Base-by-base conservation (phyloP, 2,888 invertebrate genomes). In the Therioaphis trifolii region DNA sequence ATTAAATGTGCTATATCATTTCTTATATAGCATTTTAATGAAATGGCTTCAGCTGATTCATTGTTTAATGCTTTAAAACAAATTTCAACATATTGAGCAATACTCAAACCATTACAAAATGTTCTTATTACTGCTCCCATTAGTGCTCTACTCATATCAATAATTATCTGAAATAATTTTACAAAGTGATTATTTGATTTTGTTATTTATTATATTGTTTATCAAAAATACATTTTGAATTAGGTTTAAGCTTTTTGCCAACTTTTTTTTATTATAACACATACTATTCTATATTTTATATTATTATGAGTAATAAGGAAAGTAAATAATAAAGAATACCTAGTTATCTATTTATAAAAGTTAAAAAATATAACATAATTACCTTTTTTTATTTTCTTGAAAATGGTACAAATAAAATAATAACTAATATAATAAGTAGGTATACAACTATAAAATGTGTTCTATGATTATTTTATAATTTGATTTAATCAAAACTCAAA, bases 91-190 rank as follows among this genome's bases (percentile, higher is more conserved):
- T 66, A 66, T 66, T 66, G 35, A 21, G n/a, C 18, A 21, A 66
- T 76, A 72, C 12, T 74, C 85, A 52, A 84, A 18, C 46, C 58
- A 79, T 40, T 49, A 82, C 27, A 74, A 52, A 29, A 29, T 74
- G 43, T 24, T 15, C 40, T 71, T 43, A 24, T 18, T 40, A 49
- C 43, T 52, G 35, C 61, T 74, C n/a, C 52, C 82, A 72, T 72
- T 21, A 72, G 29, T 46, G 72, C 29, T 5, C 27, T 46, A 35
- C 66, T 66, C 66, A 66, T 66, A 35, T 66, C 66, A 29, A 66
- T 66, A 35, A 35, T 35, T 18, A 66, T 11, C 66, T 66, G 29
- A 24, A 27, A 49, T 71, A 52, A 9, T 58, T 24, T 58, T 52
- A 52, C 52, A 52, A 52, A 52, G 7, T 52, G 15, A 52, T 52